phyloP scores from a whole-genome alignment of 2,888 invertebrate species.

The Cephalotes varians region DNA sequence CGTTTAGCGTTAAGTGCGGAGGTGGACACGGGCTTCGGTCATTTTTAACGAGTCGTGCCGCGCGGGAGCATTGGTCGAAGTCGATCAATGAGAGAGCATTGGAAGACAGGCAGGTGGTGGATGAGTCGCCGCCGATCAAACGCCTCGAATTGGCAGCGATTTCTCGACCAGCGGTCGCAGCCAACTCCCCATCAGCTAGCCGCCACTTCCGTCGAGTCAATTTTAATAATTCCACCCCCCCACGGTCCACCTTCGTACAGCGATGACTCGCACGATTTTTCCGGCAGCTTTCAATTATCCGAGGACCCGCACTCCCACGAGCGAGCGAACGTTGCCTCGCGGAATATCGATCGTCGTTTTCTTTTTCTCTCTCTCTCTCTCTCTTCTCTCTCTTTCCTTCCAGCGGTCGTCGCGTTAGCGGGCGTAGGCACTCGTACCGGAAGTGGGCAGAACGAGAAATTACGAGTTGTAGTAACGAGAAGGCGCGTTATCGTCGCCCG shows the following conservation, averaged over 20 bases:
- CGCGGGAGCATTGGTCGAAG: constrained; percentile 21
- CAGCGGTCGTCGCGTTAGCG: constrained; percentile 21
- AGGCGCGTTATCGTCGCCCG: constrained; percentile 25
- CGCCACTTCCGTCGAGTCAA: constrained; percentile 72
- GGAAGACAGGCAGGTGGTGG: constrained; percentile 77
- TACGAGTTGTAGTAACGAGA: constrained; percentile 57
- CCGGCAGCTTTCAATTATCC: constrained; percentile 79
- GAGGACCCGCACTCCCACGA: constrained; percentile 71
- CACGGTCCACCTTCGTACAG: constrained; percentile 51
- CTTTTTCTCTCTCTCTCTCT: constrained; percentile 6
- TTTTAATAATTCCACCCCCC: constrained; percentile 79
- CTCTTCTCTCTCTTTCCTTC: neutral
- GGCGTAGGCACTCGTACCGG: constrained; percentile 48
- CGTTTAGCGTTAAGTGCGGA: neutral
- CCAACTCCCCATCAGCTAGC: constrained; percentile 41
- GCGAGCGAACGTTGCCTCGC: constrained; percentile 51
- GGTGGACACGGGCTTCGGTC: neutral
- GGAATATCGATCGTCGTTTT: constrained; percentile 69
- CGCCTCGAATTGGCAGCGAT: constrained; percentile 79
- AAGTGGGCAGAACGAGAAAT: constrained; percentile 63
- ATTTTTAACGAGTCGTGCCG: constrained; percentile 47
- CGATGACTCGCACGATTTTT: constrained; percentile 80
- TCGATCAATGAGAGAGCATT: constrained; percentile 64
- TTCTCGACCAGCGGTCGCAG: constrained; percentile 67
- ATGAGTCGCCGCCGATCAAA: constrained; percentile 80